phyloP scores from a whole-genome alignment of 2,797 vertebrate species.

The Pseudochaenichthys georgianus region DNA sequence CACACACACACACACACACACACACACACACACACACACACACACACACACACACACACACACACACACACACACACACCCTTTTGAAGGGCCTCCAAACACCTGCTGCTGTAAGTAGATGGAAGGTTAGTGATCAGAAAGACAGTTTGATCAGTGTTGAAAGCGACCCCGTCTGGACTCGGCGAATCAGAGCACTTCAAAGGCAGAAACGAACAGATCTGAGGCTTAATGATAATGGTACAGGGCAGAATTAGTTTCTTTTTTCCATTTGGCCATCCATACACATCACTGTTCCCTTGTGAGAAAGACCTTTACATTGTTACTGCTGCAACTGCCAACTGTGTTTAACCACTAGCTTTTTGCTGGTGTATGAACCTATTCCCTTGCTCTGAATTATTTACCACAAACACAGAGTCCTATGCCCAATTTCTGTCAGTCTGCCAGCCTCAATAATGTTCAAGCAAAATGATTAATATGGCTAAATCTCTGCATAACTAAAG shows the following conservation, averaged over 20 bases:
- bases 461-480: constrained; percentile 42
- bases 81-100: constrained; percentile 75
- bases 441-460: constrained; percentile 53
- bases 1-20: no score
- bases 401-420: constrained; percentile 26
- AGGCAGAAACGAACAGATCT: constrained; percentile 48
- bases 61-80: constrained; percentile 46
- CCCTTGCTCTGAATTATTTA: constrained; percentile 66
- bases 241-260: constrained; percentile 14
- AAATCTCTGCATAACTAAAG: constrained; percentile 64
- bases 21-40: constrained; percentile 20
- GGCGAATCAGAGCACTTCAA: constrained; percentile 58
- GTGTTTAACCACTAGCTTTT: constrained; percentile 14
- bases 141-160: constrained; percentile 63
- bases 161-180: constrained; percentile 45
- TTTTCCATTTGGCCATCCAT: constrained; percentile 13
- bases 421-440: constrained; percentile 42
- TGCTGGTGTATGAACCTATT: constrained; percentile 42
- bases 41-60: constrained; percentile 36
- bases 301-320: constrained; percentile 12
- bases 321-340: constrained; percentile 12
- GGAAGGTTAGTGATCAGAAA: constrained; percentile 58
- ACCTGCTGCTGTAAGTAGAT: constrained; percentile 65
- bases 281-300: neutral
- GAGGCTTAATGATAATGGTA: constrained; percentile 7